Evolutionary conservation across 64 coral and sea anemone genomes (phyloP), one percentile per base, ranked within the genome.

Genomic region (Montipora capricornis): DNA sequence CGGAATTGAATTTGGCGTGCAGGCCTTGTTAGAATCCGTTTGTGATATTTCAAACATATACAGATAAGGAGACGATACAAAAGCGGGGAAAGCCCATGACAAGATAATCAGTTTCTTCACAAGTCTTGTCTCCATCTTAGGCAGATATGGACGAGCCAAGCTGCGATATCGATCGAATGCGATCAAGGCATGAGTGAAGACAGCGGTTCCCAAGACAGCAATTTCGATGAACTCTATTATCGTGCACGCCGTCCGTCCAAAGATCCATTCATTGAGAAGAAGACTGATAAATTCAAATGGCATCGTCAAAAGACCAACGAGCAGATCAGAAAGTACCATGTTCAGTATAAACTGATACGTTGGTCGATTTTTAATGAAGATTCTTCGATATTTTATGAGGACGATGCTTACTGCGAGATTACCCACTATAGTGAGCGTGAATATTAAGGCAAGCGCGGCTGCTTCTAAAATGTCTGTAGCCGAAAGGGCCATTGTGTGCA

Each of bases 261-360:
- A 92, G 9, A 45, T 61, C 90, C 90, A 92, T 45, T 85, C 58
- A 46, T 22, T 68, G 11, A 83, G 81, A 53, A 92, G 46, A 59
- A 85, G 70, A 17, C 59, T 69, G 8, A 68, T 47, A 24, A 85
- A 74, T 11, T 92, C 81, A 49, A 92, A 92, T 29, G 90, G 81
- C 80, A 92, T 92, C 13, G 90, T 92, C 8, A 92, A 62, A 15
- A 85, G 69, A 3, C 61, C 74, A 16, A 83, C 9, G 0, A 92
- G 37, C 37, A 37, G 49, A 74, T 92, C 90, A 5, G 90, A 92
- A 62, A 92, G 22, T 15, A 74, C 55, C 5, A 92, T 92, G 46
- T 92, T 92, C 2, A 73, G 17, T 24, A 92, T 92, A 44, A 92
- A 92, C 22, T 84, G 20, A 77, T 92, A 92, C 3, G 82, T 73